Evolutionary conservation across 2,888 invertebrate genomes (phyloP).

Genomic region (Tenodera sinensis): DNA sequence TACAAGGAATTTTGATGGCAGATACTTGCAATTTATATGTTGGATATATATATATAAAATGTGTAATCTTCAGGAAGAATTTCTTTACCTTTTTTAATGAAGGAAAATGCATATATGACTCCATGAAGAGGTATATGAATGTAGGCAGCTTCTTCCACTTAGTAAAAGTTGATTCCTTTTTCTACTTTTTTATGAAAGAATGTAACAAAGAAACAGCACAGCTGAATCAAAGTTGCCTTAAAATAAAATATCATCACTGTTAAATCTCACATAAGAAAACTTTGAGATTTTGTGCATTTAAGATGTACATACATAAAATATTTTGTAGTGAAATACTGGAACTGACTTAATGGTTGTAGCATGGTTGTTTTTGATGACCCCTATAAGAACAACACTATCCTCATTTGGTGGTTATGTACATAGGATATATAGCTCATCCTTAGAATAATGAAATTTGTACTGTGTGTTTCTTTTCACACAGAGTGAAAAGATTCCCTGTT

Average conservation of each 20-base stretch:
- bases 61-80: neutral
- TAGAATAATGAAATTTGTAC: neutral
- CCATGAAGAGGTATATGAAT: neutral
- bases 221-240: slow-evolving; percentile 1
- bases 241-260: neutral
- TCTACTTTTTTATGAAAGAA: neutral
- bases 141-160: neutral
- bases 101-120: neutral
- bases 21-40: neutral
- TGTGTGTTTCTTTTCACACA: neutral
- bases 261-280: neutral
- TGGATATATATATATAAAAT: neutral
- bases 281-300: neutral
- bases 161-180: neutral
- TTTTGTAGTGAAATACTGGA: neutral
- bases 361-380: neutral
- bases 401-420: neutral
- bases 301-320: neutral
- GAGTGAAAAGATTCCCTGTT: neutral
- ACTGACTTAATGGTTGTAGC: neutral
- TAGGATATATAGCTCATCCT: neutral
- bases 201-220: neutral
- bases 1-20: neutral
- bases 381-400: neutral
- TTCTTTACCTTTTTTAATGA: neutral